Base-by-base conservation (phyloP, 2,797 vertebrate genomes). In the Nannoperca obscura region DNA sequence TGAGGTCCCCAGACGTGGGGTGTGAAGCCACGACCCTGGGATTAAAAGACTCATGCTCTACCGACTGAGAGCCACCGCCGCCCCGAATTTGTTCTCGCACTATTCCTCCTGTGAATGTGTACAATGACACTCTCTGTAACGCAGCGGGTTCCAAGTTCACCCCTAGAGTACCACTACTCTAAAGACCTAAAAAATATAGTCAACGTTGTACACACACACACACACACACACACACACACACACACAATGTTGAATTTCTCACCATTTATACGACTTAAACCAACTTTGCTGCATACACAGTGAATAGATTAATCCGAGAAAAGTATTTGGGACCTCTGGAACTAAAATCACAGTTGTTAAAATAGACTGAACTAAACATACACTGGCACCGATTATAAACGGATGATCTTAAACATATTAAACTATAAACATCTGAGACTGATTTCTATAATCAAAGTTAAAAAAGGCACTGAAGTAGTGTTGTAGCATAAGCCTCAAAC, bases 391-490 rank as follows among this genome's bases (percentile, higher is more conserved):
- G 53, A 73, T 71, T 30, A 85, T 50, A 83, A 82, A 73, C 36
- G 17, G 42, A 71, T 67, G 44, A 66, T 40, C 20, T 49, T 80
- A 62, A 86, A 91, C 24, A 81, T 38, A 57, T 77, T 73, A 74
- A 85, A 75, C 62, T 38, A 75, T 74, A 76, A 76, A 83, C 74
- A 88, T 88, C 47, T 59, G 54, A 81, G 73, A 74, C 64, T 44
- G 13, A 70, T 60, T 75, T 71, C 52, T 77, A 69, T 76, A 74
- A 78, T 71, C 54, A 83, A 83, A 65, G 60, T 57, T 75, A 72
- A 89, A 86, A 94, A 94, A 95, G 94, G 94, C 94, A 95, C 91
- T 82, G 70, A 69, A 76, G 79, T 77, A 85, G 78, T 83, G 82
- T 89, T 76, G 58, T 66, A 80, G 75, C 70, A 42, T 38, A 69